Percentiles rank a stretch among this genome's conserved stretches.
These are phyloP conservation scores for Drosophila teissieri DNA, from an alignment of 1,140 invertebrate species.

Conservation along the genomic window DNA sequence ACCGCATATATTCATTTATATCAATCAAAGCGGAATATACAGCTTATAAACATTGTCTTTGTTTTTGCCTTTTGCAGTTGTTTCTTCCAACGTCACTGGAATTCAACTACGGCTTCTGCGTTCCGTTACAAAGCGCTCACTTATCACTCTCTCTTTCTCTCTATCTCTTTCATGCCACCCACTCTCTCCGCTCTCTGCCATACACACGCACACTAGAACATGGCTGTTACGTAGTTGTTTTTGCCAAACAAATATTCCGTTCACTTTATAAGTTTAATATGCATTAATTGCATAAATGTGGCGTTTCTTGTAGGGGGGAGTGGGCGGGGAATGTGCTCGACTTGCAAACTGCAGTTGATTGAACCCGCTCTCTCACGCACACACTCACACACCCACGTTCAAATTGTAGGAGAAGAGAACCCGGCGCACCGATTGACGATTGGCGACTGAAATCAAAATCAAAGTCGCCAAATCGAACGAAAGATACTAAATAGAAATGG, in stretches of 20 bases:
- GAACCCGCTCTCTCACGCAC: slow-evolving; percentile 54
- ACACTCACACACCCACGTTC: slow-evolving; percentile 14
- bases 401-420: slow-evolving; percentile 29
- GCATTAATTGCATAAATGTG: slow-evolving; percentile 49
- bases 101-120: slow-evolving; percentile 78
- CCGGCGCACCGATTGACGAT: slow-evolving; percentile 53
- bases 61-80: slow-evolving; percentile 54
- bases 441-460: slow-evolving; percentile 78
- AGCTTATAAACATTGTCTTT: slow-evolving; percentile 47
- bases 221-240: slow-evolving; percentile 79
- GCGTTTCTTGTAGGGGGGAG: slow-evolving; percentile 23
- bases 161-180: slow-evolving; percentile 3
- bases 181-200: slow-evolving; percentile 19
- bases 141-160: slow-evolving; percentile 57
- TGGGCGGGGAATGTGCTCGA: slow-evolving; percentile 27
- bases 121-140: slow-evolving; percentile 52
- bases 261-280: slow-evolving; percentile 37
- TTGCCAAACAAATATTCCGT: slow-evolving; percentile 63
- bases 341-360: slow-evolving; percentile 62
- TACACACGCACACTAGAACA: slow-evolving; percentile 32
- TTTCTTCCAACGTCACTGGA: slow-evolving; percentile 67
- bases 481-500: slow-evolving; percentile 12
- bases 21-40: slow-evolving; percentile 58
- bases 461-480: slow-evolving; percentile 66
- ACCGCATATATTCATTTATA: slow-evolving; percentile 73